Percentiles rank a stretch among this genome's conserved stretches.
phyloP scores from a whole-genome alignment of 1,140 invertebrate species.

The Alviniconcha marisindica region DNA sequence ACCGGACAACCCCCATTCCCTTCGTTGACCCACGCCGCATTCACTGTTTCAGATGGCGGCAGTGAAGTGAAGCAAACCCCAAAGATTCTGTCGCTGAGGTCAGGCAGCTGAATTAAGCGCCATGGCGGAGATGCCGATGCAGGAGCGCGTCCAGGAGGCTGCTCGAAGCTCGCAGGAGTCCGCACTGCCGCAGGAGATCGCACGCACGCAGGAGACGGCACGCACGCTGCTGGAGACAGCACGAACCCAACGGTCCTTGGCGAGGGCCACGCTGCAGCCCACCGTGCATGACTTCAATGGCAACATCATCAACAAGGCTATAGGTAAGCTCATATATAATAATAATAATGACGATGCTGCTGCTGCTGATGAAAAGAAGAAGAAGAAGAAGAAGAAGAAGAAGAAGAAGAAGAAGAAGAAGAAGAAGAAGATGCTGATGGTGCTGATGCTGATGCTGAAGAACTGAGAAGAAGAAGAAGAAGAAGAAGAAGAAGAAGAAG shows the following conservation, averaged over 20 bases:
- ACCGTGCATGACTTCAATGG: slow-evolving; percentile 23
- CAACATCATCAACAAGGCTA: slow-evolving; percentile 24
- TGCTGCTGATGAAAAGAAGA: too few relatives aligned
- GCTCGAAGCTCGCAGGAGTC: background rate
- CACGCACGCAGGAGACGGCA: background rate
- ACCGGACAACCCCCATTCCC: too few relatives aligned
- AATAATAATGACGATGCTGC: too few relatives aligned
- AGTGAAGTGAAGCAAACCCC: background rate
- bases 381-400: too few relatives aligned
- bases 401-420: too few relatives aligned
- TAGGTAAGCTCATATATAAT: too few relatives aligned
- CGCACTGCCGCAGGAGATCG: background rate
- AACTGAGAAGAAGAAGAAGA: too few relatives aligned
- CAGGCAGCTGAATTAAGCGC: background rate
- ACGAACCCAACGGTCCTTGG: background rate
- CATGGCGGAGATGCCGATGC: background rate
- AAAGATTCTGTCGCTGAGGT: too few relatives aligned
- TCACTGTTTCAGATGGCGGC: background rate
- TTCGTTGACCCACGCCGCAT: too few relatives aligned
- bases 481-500: too few relatives aligned
- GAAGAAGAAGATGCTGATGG: background rate
- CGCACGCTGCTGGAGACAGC: background rate
- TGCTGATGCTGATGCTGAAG: too few relatives aligned
- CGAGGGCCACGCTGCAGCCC: slow-evolving; percentile 6
- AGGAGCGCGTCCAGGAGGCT: too few relatives aligned